Evolutionary conservation across 2,797 vertebrate species (phyloP), one percentile per base, ranked within the genome.

Genomic region (Protosalanx chinensis): DNA sequence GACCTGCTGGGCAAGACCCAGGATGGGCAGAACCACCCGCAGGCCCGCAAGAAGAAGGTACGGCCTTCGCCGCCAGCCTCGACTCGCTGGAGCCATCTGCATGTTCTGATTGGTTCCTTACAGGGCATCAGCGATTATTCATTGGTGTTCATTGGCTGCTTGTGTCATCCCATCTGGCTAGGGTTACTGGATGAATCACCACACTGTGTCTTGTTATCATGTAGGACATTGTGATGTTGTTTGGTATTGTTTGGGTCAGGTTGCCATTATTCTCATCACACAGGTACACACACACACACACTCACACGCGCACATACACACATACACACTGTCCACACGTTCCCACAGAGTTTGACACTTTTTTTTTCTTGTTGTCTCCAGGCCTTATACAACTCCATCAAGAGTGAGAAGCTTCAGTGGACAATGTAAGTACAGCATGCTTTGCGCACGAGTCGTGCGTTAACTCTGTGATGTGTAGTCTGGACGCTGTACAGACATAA

Each of bases 321-420:
- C 29, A 46, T 23, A 4, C 30, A 64, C 70, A 70, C 67, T 60
- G 64, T 66, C 35, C 63, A 62, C 64, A 62, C 58, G 0, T 53
- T 27, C 30, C 41, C 20, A 5, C 37, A 37, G 41, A 18, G 72
- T 46, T 37, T 70, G 51, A 67, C 15, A 51, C 27, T 49, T 20
- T 64, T 37, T 67, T 41, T 51, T 70, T 62, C 82, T 85, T 59
- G 91, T 32, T 80, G 53, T 85, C 68, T 72, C 1, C 89, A 98
- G 97, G 92, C 94, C 0, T 90, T 98, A 69, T 99, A 98, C 46
- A 94, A 93, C 85, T 97, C 97, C 80, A 98, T 99, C 90, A 98
- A 97, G 94, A 98, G 94, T 0, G 97, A 98, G 86, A 99, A 98
- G 90, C 90, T 99, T 64, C 96, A 99, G 81, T 99, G 97, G 97